Evolutionary conservation across 2,113 vertebrate species (phyloP).

Genomic region (Silurus glanis): DNA sequence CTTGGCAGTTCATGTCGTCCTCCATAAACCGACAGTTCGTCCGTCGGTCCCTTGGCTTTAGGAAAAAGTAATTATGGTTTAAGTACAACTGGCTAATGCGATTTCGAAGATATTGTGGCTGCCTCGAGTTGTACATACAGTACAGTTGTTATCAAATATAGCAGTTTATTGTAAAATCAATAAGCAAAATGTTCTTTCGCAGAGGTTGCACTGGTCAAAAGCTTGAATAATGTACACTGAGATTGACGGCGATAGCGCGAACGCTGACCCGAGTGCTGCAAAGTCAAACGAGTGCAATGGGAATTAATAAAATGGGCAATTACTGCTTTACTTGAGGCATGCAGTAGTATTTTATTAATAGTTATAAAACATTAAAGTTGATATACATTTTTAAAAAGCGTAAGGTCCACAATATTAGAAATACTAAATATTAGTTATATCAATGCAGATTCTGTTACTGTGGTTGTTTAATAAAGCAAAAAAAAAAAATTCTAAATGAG

Average conservation of each 20-base stretch:
- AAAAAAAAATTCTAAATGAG: not conserved
- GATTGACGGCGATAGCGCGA: not conserved
- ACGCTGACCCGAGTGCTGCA: not conserved
- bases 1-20: constrained; percentile 20
- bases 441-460: not conserved
- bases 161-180: constrained; percentile 32
- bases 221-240: not conserved
- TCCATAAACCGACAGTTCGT: constrained; percentile 22
- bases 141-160: constrained; percentile 34
- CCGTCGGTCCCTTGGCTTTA: constrained; percentile 29
- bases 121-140: constrained; percentile 24
- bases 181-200: constrained; percentile 23
- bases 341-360: not conserved
- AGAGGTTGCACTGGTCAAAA: constrained; percentile 9
- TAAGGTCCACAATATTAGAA: not conserved
- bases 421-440: not conserved
- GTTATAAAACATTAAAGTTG: not conserved
- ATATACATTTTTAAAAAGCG: not conserved
- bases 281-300: not conserved
- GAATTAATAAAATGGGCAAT: constrained; percentile 21
- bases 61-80: constrained; percentile 37
- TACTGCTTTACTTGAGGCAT: not conserved
- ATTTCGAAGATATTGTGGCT: constrained; percentile 37
- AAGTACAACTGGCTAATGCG: constrained; percentile 29
- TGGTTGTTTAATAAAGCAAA: not conserved